Conservation (phyloP, 2,888 invertebrate genomes). For the Apoderus coryli region DNA sequence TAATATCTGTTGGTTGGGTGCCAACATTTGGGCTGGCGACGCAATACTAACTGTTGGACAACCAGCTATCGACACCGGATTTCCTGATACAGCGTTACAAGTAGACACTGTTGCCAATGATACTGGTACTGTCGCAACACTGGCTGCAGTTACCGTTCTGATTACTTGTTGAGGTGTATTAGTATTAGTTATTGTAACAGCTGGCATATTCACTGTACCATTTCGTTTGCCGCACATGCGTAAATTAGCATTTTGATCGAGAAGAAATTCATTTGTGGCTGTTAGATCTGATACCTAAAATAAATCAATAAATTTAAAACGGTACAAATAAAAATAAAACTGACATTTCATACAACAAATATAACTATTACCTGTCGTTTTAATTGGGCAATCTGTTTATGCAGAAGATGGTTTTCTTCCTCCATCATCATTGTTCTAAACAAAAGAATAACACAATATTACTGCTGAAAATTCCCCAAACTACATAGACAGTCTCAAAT, state of each 20-base stretch:
- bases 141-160: conserved; percentile 42
- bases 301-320: conserved; percentile 10
- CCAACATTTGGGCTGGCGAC: conserved; percentile 35
- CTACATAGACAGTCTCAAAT: no score
- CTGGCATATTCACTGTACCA: conserved; percentile 42
- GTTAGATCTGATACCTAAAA: conserved; percentile 48
- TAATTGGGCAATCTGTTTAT: conserved; percentile 52
- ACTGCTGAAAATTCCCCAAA: no score
- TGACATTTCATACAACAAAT: conserved; percentile 1
- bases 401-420: conserved; percentile 52
- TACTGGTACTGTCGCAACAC: conserved; percentile 45
- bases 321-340: neutral
- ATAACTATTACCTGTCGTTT: conserved; percentile 43
- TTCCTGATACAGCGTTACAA: conserved; percentile 32
- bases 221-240: conserved; percentile 43
- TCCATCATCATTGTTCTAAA: no score
- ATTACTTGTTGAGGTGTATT: conserved; percentile 34
- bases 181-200: conserved; percentile 42
- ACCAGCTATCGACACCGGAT: conserved; percentile 41
- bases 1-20: conserved; percentile 33
- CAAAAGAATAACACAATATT: no score
- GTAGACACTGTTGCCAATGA: conserved; percentile 44
- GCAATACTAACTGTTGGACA: conserved; percentile 46
- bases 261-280: conserved; percentile 62
- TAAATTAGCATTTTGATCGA: conserved; percentile 62